Conservation (phyloP, 2,113 vertebrate species). For the Desmodus rotundus region DNA sequence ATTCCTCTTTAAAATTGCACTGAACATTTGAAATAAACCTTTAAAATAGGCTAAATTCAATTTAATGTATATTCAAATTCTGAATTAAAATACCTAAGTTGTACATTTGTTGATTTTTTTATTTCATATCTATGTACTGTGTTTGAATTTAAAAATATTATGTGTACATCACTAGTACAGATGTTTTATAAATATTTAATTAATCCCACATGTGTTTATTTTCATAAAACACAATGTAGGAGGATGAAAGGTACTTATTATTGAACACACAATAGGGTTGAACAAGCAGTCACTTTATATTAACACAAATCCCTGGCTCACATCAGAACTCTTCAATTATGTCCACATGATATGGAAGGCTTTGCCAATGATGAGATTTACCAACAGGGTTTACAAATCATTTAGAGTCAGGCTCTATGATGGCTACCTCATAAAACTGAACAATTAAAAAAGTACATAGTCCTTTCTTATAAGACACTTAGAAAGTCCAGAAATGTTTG, state of each 20-base stretch:
- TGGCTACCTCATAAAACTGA: neutral
- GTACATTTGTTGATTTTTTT: neutral
- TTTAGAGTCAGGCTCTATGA: neutral
- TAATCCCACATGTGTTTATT: neutral
- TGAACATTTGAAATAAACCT: neutral
- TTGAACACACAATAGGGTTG: neutral
- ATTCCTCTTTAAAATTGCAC: neutral
- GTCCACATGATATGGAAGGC: neutral
- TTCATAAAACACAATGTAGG: neutral
- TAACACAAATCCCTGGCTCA: neutral
- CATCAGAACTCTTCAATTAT: neutral
- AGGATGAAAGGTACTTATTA: neutral
- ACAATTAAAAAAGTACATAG: neutral
- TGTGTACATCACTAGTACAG: neutral
- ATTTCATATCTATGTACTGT: neutral
- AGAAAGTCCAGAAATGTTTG: neutral
- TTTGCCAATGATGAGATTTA: neutral
- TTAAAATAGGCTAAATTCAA: neutral
- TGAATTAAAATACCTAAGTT: neutral
- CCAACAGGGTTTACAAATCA: neutral
- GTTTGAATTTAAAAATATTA: neutral
- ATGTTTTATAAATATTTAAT: neutral
- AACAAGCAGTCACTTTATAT: neutral
- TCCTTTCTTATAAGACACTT: neutral
- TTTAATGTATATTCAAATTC: neutral